Conservation (phyloP, 2,797 vertebrate species). For the Micrastur ruficollis region DNA sequence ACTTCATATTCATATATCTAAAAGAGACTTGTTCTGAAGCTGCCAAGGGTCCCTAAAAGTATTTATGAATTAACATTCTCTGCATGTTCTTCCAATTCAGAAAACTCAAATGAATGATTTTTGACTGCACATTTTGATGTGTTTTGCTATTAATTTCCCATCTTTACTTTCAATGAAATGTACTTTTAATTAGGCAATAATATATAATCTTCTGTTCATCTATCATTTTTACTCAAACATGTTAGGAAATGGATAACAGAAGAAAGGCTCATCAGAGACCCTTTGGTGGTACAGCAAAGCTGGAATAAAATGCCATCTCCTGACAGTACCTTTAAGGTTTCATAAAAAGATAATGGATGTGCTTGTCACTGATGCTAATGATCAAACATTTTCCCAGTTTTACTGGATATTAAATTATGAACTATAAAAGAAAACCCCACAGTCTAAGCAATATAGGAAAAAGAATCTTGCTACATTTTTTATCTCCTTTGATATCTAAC, state of each 20-base stretch:
- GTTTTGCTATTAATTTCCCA: slow-evolving; percentile 64
- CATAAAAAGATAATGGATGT: slow-evolving; percentile 69
- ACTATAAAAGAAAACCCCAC: slow-evolving; percentile 14
- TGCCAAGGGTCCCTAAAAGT: not conserved
- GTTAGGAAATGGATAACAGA: not conserved
- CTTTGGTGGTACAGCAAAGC: slow-evolving; percentile 1
- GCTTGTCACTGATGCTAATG: slow-evolving; percentile 48
- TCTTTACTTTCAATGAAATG: slow-evolving; percentile 56
- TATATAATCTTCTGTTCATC: slow-evolving; percentile 53
- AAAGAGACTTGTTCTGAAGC: not conserved
- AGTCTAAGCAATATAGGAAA: not conserved
- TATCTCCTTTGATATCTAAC: not conserved
- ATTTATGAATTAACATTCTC: not conserved
- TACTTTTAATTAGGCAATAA: slow-evolving; percentile 68
- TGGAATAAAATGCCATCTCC: slow-evolving; percentile 50
- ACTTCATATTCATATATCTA: not conserved
- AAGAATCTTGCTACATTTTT: not conserved
- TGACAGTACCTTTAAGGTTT: slow-evolving; percentile 58
- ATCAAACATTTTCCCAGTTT: slow-evolving; percentile 63
- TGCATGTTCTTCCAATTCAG: not conserved
- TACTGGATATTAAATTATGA: slow-evolving; percentile 44
- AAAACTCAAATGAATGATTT: slow-evolving; percentile 3
- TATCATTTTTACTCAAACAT: slow-evolving; percentile 51
- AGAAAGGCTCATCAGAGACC: slow-evolving; percentile 8
- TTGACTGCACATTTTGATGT: slow-evolving; percentile 34